A percentile compares a stretch with the other conserved stretches of the same genome.
These are phyloP conservation scores for Catharus ustulatus DNA, from an alignment of 2,797 vertebrate species.

Conservation along the genomic window DNA sequence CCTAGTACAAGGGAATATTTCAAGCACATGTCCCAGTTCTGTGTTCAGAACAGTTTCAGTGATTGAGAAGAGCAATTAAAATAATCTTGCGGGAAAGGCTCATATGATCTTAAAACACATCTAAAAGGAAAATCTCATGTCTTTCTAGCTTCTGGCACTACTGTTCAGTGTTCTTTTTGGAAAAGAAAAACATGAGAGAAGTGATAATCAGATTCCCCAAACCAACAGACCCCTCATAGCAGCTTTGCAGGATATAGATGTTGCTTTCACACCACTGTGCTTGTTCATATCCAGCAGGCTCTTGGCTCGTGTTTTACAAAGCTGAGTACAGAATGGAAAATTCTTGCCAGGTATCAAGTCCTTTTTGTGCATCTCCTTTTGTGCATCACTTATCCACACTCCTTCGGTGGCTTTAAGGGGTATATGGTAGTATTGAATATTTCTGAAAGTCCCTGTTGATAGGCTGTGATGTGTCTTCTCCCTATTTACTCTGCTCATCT, in stretches of 20 bases:
- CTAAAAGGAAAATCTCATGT: neutral
- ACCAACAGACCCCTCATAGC: neutral
- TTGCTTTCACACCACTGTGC: constrained; percentile 24
- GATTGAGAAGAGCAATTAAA: neutral
- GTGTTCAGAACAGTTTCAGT: neutral
- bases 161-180: neutral
- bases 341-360: neutral
- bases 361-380: constrained; percentile 6
- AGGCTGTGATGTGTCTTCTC: neutral
- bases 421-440: neutral
- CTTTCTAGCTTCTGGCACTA: neutral
- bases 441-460: neutral
- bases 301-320: constrained; percentile 30
- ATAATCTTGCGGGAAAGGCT: neutral
- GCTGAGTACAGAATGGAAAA: constrained; percentile 25
- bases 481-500: neutral
- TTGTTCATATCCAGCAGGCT: neutral
- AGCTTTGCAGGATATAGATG: neutral
- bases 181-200: constrained; percentile 18
- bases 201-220: constrained; percentile 9
- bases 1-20: neutral
- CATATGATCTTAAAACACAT: neutral
- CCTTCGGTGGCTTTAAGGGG: neutral
- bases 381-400: neutral
- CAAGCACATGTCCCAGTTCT: neutral